A percentile compares a stretch with the other conserved stretches of the same genome.
Conservation (phyloP, 2,113 vertebrate genomes). For the Cololabis saira region DNA sequence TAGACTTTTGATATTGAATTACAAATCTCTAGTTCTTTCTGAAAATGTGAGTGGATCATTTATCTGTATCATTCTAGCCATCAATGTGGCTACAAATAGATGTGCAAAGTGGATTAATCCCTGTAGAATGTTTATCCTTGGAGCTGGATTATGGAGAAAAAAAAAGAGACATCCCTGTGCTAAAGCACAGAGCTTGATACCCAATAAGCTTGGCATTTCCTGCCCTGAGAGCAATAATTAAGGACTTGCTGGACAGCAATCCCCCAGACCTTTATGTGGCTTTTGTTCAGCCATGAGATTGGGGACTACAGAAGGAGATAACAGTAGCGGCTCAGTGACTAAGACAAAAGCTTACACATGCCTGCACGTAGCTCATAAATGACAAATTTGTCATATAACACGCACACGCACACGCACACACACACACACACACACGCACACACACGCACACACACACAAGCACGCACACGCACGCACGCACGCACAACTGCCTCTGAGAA, state of each 20-base stretch:
- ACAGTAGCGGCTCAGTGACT: slow-evolving; percentile 43
- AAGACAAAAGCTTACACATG: slow-evolving; percentile 45
- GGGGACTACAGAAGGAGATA: slow-evolving; percentile 37
- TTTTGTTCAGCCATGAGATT: slow-evolving; percentile 59
- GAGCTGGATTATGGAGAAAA: slow-evolving; percentile 68
- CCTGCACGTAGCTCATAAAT: slow-evolving; percentile 43
- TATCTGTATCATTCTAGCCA: slow-evolving; percentile 22
- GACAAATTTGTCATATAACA: slow-evolving; percentile 29
- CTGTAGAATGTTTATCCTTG: slow-evolving; percentile 71
- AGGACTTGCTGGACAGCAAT: slow-evolving; percentile 63
- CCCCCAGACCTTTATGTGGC: slow-evolving; percentile 62
- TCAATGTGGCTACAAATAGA: slow-evolving; percentile 72
- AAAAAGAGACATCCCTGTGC: slow-evolving; percentile 64
- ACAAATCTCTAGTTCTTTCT: slow-evolving; percentile 20
- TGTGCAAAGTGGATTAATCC: slow-evolving; percentile 71
- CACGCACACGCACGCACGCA: too few relatives aligned
- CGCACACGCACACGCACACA: too few relatives aligned
- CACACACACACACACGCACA: too few relatives aligned
- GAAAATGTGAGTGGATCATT: slow-evolving; percentile 29
- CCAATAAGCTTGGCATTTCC: slow-evolving; percentile 74
- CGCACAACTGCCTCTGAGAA: slow-evolving; percentile 31
- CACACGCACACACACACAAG: too few relatives aligned
- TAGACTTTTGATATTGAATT: slow-evolving; percentile 15
- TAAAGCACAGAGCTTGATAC: slow-evolving; percentile 60
- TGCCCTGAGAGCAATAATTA: slow-evolving; percentile 74